These are phyloP conservation scores for Pardalotus punctatus DNA, from an alignment of 2,113 vertebrate species.

Conservation along the genomic window DNA sequence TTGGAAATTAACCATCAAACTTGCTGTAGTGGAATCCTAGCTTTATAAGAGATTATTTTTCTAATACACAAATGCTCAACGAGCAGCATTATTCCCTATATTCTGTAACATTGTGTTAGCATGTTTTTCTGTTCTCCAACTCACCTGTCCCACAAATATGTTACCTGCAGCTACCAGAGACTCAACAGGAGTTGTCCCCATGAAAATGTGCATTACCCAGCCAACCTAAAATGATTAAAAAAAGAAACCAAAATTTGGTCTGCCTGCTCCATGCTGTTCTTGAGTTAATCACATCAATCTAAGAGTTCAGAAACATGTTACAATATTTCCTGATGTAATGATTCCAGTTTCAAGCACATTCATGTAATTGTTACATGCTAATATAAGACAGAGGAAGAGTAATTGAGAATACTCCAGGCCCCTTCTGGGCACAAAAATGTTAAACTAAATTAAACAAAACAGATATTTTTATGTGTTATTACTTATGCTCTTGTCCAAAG, in stretches of 20 bases:
- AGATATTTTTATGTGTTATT: neutral
- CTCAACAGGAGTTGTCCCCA: constrained; percentile 84
- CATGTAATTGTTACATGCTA: neutral
- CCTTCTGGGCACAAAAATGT: neutral
- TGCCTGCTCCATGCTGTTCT: neutral
- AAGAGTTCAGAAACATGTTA: neutral
- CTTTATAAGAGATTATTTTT: neutral
- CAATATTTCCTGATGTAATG: neutral
- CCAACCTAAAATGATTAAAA: constrained; percentile 76
- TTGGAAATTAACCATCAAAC: neutral
- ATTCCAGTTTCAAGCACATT: neutral
- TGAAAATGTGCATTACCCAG: constrained; percentile 81
- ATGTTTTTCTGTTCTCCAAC: neutral
- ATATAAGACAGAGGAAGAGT: neutral
- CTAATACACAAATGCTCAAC: neutral
- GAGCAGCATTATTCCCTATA: neutral
- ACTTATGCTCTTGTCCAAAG: neutral
- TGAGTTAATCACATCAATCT: neutral
- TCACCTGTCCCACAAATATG: constrained; percentile 87
- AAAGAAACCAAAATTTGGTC: neutral
- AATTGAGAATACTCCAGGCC: neutral
- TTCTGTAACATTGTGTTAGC: neutral
- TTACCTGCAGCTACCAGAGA: constrained; percentile 86
- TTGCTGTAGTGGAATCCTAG: neutral
- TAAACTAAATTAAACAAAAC: neutral